A percentile compares a stretch with the other conserved stretches of the same genome.
Evolutionary conservation across 2,888 invertebrate genomes (phyloP).

Genomic region (Apeira syringaria): DNA sequence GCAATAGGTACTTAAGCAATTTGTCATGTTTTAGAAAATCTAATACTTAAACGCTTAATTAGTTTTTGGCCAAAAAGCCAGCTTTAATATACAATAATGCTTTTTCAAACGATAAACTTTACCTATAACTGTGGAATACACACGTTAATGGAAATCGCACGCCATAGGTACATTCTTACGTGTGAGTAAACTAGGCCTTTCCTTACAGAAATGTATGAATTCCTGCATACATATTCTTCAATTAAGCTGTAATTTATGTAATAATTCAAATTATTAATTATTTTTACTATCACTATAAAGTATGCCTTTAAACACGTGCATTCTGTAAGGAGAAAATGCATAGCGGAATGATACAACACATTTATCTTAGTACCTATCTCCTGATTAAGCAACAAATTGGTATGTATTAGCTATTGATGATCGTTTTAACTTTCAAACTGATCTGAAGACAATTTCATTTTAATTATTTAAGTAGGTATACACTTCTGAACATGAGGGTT

Average conservation of each 20-base stretch:
- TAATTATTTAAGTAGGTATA: constrained; percentile 9
- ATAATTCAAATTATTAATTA: constrained; percentile 2
- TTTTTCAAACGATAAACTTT: constrained; percentile 20
- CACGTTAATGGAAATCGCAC: constrained; percentile 7
- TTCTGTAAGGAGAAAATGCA: constrained; percentile 12
- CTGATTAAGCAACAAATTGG: background rate
- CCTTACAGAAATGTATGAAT: constrained; percentile 5
- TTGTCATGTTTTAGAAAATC: constrained; percentile 38
- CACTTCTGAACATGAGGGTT: constrained; percentile 9
- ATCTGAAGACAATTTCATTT: background rate
- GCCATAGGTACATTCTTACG: constrained; percentile 1
- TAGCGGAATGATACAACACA: constrained; percentile 10
- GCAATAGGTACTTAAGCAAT: constrained; percentile 34
- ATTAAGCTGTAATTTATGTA: constrained; percentile 1
- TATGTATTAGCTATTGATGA: no score
- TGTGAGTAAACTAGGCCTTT: constrained; percentile 10
- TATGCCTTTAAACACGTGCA: constrained; percentile 10
- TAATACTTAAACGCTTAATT: constrained; percentile 36
- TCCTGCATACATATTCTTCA: constrained; percentile 1
- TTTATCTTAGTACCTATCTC: constrained; percentile 1
- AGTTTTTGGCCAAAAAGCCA: constrained; percentile 37
- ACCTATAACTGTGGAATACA: constrained; percentile 13
- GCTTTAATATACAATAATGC: constrained; percentile 26
- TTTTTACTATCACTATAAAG: constrained; percentile 3
- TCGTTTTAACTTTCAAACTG: background rate